Evolutionary conservation across 1,140 invertebrate species (phyloP).

Genomic region (Ladona fulva): DNA sequence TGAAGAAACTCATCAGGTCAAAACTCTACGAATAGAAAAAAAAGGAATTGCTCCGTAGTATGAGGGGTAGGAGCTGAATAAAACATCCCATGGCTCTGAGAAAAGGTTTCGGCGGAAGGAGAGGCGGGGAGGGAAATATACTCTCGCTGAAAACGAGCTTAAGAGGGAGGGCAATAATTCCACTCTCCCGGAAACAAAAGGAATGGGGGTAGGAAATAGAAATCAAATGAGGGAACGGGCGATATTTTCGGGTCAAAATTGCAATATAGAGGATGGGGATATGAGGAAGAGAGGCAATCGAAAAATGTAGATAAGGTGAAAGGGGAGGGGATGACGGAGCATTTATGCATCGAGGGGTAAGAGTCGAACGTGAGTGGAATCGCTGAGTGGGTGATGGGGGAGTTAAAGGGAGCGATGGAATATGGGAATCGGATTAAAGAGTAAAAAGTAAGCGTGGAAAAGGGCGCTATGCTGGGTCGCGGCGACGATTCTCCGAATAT

Average conservation of each 20-base stretch:
- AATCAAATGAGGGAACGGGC: background rate
- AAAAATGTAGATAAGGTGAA: background rate
- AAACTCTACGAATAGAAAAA: background rate
- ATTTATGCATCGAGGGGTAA: background rate
- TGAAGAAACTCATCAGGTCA: too few relatives aligned
- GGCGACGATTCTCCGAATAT: background rate
- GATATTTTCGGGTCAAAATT: background rate
- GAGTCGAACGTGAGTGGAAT: background rate
- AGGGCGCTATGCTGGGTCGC: background rate
- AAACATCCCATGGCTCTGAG: too few relatives aligned
- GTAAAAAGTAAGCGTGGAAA: background rate
- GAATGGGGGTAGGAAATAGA: background rate
- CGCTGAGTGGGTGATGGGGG: background rate
- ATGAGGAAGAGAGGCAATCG: background rate
- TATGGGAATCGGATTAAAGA: background rate
- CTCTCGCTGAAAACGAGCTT: background rate
- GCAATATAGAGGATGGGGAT: background rate
- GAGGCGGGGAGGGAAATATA: background rate
- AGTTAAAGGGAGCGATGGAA: background rate
- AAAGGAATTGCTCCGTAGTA: background rate
- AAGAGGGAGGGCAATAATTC: background rate
- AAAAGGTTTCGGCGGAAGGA: background rate
- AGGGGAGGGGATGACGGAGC: background rate
- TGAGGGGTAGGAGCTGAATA: background rate
- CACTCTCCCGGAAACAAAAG: background rate